Evolutionary conservation across 1,140 invertebrate species (phyloP).

Genomic region (Aphis gossypii): DNA sequence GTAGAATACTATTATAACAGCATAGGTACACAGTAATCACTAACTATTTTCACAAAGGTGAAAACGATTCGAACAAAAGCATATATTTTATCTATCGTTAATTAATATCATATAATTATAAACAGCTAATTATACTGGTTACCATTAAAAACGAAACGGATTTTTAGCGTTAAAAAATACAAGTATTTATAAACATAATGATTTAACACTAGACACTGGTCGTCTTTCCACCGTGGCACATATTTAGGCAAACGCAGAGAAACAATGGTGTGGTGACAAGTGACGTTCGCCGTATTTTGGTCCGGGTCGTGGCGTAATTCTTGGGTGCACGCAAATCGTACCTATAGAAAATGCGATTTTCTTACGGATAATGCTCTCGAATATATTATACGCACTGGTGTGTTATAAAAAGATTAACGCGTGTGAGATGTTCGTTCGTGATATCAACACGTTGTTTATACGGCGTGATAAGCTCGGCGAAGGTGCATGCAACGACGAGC

Average conservation of each 20-base stretch:
- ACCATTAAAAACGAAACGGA: no score
- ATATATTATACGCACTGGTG: neutral
- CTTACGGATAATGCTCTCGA: neutral
- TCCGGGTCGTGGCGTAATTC: neutral
- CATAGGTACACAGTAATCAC: no score
- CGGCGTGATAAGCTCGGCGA: neutral
- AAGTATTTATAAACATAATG: neutral
- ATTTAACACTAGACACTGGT: neutral
- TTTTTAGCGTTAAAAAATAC: neutral
- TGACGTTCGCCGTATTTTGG: neutral
- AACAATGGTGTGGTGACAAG: neutral
- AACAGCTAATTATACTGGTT: no score
- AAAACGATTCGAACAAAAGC: neutral
- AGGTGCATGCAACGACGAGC: neutral
- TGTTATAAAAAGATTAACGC: conserved; percentile 45
- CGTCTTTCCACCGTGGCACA: neutral
- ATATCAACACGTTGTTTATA: neutral
- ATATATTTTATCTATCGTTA: no score
- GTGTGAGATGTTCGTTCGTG: neutral
- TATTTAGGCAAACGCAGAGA: rapidly evolving
- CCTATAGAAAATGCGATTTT: conserved; percentile 30
- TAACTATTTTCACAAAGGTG: no score
- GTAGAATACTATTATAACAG: no score
- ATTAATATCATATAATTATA: no score
- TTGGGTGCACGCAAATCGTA: neutral